Conservation (phyloP, 37 sponge, comb jelly and placozoan genomes). For the Hexactinellida sp. region DNA sequence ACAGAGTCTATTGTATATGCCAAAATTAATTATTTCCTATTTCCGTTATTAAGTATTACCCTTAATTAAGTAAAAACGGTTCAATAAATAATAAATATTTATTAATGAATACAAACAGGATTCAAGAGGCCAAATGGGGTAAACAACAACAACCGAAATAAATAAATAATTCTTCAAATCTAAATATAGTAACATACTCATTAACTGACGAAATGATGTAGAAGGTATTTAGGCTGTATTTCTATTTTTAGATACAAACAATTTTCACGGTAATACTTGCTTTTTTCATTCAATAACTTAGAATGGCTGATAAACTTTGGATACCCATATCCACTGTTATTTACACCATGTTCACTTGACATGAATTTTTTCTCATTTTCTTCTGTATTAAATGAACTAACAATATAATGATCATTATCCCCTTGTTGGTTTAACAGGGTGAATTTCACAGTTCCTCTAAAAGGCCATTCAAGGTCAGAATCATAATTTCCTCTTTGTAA, state of each 20-base stretch:
- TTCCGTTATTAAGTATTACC: too few relatives aligned
- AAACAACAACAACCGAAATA: neutral
- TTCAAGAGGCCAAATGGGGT: neutral
- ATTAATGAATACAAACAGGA: neutral
- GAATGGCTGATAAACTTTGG: slow-evolving; percentile 9
- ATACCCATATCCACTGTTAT: neutral
- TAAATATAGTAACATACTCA: too few relatives aligned
- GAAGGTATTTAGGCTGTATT: neutral
- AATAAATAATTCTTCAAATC: too few relatives aligned
- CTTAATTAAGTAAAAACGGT: too few relatives aligned
- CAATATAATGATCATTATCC: neutral
- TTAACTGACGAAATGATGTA: slow-evolving; percentile 10
- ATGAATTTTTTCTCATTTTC: slow-evolving; percentile 11
- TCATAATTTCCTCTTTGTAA: neutral
- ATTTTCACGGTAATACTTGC: neutral
- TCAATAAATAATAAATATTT: neutral
- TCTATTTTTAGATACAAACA: slow-evolving; percentile 1
- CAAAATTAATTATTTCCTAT: too few relatives aligned
- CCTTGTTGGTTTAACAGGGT: neutral
- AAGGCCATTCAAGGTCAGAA: neutral
- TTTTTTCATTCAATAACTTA: neutral
- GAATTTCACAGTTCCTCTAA: slow-evolving; percentile 8
- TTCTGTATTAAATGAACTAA: neutral
- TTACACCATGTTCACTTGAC: neutral
- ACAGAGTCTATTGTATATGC: too few relatives aligned